Conservation (phyloP, 2,113 vertebrate species). For the Parus major region DNA sequence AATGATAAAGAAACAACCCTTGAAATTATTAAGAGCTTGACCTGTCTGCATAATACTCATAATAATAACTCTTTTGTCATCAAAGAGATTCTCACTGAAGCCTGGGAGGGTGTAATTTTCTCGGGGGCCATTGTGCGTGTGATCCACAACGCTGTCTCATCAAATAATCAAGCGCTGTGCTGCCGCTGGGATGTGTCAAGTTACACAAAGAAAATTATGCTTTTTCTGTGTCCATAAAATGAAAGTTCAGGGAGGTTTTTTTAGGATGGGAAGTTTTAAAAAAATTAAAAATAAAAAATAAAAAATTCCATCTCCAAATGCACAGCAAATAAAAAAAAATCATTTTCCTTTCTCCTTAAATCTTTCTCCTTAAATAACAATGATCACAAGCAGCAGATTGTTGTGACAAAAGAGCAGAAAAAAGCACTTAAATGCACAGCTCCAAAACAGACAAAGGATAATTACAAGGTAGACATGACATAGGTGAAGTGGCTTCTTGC, state of each 20-base stretch:
- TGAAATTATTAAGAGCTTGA: slow-evolving; percentile 52
- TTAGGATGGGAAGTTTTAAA: slow-evolving; percentile 41
- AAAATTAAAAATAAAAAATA: background rate
- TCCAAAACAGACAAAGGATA: slow-evolving; percentile 47
- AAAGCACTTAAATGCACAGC: slow-evolving; percentile 48
- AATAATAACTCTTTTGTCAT: slow-evolving; percentile 69
- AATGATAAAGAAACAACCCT: slow-evolving; percentile 25
- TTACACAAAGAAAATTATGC: slow-evolving; percentile 63
- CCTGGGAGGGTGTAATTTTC: slow-evolving; percentile 56
- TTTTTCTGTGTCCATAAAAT: slow-evolving; percentile 68
- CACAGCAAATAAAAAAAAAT: slow-evolving; percentile 24
- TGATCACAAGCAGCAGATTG: slow-evolving; percentile 39
- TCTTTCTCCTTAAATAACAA: slow-evolving; percentile 44
- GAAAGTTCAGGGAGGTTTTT: slow-evolving; percentile 64
- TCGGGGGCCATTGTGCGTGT: slow-evolving; percentile 27
- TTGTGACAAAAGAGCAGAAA: slow-evolving; percentile 44
- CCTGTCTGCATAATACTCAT: slow-evolving; percentile 38
- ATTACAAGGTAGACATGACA: slow-evolving; percentile 46
- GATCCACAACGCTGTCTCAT: slow-evolving; percentile 62
- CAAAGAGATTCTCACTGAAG: slow-evolving; percentile 61
- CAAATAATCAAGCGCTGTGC: slow-evolving; percentile 63
- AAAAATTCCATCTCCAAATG: slow-evolving; percentile 5
- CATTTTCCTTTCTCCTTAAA: slow-evolving; percentile 22
- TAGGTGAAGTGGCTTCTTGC: slow-evolving; percentile 19
- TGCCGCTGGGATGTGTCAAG: slow-evolving; percentile 64